Conservation (phyloP, 2,888 invertebrate species). For the Hydrotaea cyrtoneurina region DNA sequence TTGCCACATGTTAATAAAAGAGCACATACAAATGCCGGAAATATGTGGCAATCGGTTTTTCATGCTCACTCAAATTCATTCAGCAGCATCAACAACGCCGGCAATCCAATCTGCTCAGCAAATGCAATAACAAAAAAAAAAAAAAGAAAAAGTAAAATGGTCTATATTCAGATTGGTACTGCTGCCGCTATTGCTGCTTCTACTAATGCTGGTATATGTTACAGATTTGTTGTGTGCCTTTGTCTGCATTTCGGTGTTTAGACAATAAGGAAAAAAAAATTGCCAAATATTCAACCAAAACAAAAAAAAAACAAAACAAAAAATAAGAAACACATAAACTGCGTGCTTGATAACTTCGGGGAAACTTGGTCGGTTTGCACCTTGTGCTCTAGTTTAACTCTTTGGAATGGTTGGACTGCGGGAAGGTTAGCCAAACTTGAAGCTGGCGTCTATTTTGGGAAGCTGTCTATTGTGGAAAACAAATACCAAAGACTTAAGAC, state of each 20-base stretch:
- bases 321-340: constrained; percentile 57
- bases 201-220: constrained; percentile 38
- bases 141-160: constrained; percentile 25
- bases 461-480: neutral
- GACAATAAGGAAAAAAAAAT: constrained; percentile 52
- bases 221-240: constrained; percentile 46
- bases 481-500: neutral
- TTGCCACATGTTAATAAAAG: constrained; percentile 67
- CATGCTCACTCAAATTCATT: constrained; percentile 62
- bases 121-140: neutral
- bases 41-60: constrained; percentile 65
- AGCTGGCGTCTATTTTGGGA: too few relatives aligned
- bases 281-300: constrained; percentile 51
- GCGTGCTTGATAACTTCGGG: constrained; percentile 50
- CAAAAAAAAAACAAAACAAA: neutral
- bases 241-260: constrained; percentile 40
- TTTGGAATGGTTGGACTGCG: neutral
- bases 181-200: constrained; percentile 46
- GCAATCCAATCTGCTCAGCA: neutral
- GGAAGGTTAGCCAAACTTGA: neutral
- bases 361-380: constrained; percentile 38
- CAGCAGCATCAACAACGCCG: constrained; percentile 12
- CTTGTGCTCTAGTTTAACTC: constrained; percentile 61
- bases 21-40: constrained; percentile 68
- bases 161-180: constrained; percentile 17